Evolutionary conservation across 2,797 vertebrate genomes (phyloP).

Genomic region (Cyprinella venusta): DNA sequence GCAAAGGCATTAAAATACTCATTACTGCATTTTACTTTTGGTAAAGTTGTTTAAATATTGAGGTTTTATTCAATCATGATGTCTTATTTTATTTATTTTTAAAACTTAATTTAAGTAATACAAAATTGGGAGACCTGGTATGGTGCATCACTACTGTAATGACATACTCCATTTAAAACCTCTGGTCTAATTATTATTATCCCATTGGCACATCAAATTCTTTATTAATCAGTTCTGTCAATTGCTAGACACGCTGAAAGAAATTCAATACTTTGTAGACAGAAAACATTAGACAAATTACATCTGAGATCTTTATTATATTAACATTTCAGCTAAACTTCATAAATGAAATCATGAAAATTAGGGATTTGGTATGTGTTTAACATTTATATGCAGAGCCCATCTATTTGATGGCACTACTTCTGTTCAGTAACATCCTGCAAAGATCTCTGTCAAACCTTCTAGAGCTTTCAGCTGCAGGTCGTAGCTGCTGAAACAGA

Average conservation of each 20-base stretch:
- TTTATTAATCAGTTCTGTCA: background rate
- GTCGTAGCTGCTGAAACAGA: constrained; percentile 16
- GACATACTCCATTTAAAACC: background rate
- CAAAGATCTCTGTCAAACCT: background rate
- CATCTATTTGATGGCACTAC: background rate
- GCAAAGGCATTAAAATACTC: constrained; percentile 4
- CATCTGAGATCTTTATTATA: background rate
- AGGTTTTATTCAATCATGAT: background rate
- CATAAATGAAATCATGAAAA: background rate
- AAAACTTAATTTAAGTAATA: background rate
- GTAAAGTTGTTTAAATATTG: no score
- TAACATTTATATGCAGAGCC: background rate
- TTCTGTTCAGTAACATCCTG: background rate
- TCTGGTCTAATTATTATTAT: constrained; percentile 9
- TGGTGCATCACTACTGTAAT: background rate
- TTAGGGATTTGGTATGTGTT: background rate
- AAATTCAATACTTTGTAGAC: background rate
- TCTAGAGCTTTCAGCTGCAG: constrained; percentile 18
- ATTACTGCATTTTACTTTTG: background rate
- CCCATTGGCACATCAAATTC: constrained; percentile 16
- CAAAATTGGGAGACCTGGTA: background rate
- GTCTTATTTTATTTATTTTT: background rate
- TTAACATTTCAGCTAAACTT: background rate
- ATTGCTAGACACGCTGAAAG: background rate
- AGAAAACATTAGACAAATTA: background rate